Conservation (phyloP, 2,888 invertebrate species). For the Drosophila rubida region DNA sequence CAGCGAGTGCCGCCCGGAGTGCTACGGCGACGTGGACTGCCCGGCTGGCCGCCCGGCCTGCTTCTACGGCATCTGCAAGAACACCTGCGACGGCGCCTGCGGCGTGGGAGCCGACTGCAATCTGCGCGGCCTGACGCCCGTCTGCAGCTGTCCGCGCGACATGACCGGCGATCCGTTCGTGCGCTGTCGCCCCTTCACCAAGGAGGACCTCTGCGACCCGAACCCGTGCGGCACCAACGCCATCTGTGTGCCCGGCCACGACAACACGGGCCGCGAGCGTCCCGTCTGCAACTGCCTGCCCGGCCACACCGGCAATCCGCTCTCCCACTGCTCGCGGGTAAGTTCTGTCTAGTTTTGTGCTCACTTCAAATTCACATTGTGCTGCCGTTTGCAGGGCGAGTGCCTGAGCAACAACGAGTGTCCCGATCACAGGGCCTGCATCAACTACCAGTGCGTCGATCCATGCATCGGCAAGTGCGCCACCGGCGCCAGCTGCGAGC, state of each 20-base stretch:
- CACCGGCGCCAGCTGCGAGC: slow-evolving; percentile 90
- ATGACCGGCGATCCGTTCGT: slow-evolving; percentile 95
- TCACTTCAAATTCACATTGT: too few species aligned
- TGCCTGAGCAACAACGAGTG: slow-evolving; percentile 92
- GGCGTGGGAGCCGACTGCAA: slow-evolving; percentile 92
- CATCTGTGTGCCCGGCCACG: slow-evolving; percentile 92
- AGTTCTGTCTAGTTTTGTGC: too few species aligned
- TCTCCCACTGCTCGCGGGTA: slow-evolving; percentile 88
- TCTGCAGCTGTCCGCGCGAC: slow-evolving; percentile 94
- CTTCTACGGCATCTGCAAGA: slow-evolving; percentile 91
- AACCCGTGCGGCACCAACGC: slow-evolving; percentile 92
- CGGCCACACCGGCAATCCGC: slow-evolving; percentile 92
- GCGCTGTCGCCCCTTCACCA: slow-evolving; percentile 92
- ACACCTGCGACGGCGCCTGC: slow-evolving; percentile 93
- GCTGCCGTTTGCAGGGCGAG: too few species aligned
- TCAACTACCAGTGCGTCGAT: slow-evolving; percentile 90
- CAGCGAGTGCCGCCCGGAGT: slow-evolving; percentile 92
- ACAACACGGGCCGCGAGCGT: slow-evolving; percentile 91
- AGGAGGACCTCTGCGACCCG: slow-evolving; percentile 93
- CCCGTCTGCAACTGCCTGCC: slow-evolving; percentile 94
- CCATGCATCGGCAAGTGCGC: slow-evolving; percentile 93
- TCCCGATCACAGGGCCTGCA: slow-evolving; percentile 90
- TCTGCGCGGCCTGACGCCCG: slow-evolving; percentile 91
- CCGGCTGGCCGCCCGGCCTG: slow-evolving; percentile 92
- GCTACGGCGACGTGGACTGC: slow-evolving; percentile 92